A percentile compares a stretch with the other conserved stretches of the same genome.
phyloP scores from a whole-genome alignment of 30 jellyfish, hydroid and myxozoan species.

The Hydractinia symbiolongicarpus region DNA sequence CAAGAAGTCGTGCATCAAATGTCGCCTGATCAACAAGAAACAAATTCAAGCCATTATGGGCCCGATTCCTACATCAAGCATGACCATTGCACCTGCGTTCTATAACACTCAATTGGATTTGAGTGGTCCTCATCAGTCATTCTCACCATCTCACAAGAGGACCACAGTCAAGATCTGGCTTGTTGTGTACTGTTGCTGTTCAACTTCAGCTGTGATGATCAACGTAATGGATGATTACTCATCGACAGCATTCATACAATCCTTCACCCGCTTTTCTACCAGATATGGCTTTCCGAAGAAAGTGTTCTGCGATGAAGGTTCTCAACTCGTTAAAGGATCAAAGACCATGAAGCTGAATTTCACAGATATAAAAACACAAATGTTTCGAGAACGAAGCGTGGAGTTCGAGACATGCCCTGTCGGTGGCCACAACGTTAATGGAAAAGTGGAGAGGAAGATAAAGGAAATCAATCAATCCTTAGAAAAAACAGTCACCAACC shows the following conservation, averaged over 20 bases:
- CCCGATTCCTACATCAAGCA: not conserved
- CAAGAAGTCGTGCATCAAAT: not conserved
- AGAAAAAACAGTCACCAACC: too few relatives aligned
- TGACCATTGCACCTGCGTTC: conserved; percentile 7
- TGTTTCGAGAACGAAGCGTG: too few relatives aligned
- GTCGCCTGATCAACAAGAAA: too few relatives aligned
- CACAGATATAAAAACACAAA: not conserved
- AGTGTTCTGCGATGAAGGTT: conserved; percentile 24
- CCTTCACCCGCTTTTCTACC: conserved; percentile 21
- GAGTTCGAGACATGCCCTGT: too few relatives aligned
- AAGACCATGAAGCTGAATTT: not conserved
- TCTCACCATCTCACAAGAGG: conserved; percentile 11
- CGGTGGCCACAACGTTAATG: too few relatives aligned
- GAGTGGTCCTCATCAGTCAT: not conserved
- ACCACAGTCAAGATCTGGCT: conserved; percentile 24
- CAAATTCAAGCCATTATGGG: not conserved
- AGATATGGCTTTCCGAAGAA: conserved; percentile 27
- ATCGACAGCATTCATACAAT: conserved; percentile 11
- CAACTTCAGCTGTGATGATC: conserved; percentile 12
- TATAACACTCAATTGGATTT: conserved; percentile 1
- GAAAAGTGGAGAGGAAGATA: too few relatives aligned
- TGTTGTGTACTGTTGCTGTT: conserved; percentile 7
- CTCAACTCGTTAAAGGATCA: conserved; percentile 14
- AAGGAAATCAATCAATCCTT: too few relatives aligned
- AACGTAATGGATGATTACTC: conserved; percentile 23